A percentile compares a stretch with the other conserved stretches of the same genome.
These are phyloP conservation scores for Neosilurus mollespiculum DNA, from an alignment of 2,797 vertebrate species.

Conservation along the genomic window DNA sequence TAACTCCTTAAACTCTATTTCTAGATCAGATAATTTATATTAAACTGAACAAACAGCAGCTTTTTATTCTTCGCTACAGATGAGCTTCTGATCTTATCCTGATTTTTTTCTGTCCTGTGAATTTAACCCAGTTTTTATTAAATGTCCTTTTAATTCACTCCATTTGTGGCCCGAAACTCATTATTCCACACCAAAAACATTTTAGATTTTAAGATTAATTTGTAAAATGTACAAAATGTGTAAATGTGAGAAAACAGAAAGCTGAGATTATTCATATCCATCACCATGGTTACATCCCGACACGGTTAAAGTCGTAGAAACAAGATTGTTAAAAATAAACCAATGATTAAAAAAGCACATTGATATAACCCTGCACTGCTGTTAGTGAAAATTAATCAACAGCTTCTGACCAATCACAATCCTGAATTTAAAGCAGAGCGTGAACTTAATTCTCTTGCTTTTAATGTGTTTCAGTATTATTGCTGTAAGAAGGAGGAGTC, in stretches of 20 bases:
- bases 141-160: neutral
- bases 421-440: no score
- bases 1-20: neutral
- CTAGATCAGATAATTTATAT: neutral
- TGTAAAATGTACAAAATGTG: no score
- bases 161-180: neutral
- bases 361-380: neutral
- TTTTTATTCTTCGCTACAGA: constrained; percentile 4
- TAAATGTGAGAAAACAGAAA: neutral
- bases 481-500: constrained; percentile 97
- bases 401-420: neutral
- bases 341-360: no score
- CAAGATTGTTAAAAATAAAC: neutral
- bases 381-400: neutral
- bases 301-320: neutral
- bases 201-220: neutral
- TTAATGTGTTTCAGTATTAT: constrained; percentile 81
- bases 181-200: neutral
- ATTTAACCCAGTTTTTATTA: neutral
- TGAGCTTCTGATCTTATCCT: neutral
- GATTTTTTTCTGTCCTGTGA: neutral
- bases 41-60: neutral
- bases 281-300: neutral
- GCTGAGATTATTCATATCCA: neutral
- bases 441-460: neutral